phyloP scores from a whole-genome alignment of 2,113 vertebrate genomes.

The Bucco capensis region DNA sequence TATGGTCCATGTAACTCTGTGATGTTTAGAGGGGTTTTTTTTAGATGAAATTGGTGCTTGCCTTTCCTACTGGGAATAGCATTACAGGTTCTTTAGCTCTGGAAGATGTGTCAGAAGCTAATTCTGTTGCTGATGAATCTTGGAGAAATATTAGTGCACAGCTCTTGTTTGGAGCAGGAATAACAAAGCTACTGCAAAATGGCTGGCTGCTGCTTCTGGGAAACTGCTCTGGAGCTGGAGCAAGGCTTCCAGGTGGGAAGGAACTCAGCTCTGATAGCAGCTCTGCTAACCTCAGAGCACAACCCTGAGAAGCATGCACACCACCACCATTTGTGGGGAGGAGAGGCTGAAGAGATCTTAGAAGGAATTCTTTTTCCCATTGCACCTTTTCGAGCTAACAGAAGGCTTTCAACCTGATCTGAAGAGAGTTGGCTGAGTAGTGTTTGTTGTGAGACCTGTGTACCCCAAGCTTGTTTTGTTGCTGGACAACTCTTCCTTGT shows the following conservation, averaged over 20 bases:
- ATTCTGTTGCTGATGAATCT: background rate
- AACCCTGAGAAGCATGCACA: background rate
- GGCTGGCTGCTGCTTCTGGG: background rate
- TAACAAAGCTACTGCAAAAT: background rate
- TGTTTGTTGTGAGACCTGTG: background rate
- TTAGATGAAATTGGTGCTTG: background rate
- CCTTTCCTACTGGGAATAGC: background rate
- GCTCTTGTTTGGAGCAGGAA: background rate
- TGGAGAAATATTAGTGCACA: too few relatives aligned
- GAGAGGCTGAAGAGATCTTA: background rate
- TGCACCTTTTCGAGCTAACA: background rate
- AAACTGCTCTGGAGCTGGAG: background rate
- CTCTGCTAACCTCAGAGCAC: background rate
- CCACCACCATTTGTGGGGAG: background rate
- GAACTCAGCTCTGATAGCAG: background rate
- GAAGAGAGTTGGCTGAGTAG: background rate
- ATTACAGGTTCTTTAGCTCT: background rate
- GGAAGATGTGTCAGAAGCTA: background rate
- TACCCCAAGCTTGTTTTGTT: background rate
- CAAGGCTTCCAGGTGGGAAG: background rate
- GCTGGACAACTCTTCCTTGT: background rate
- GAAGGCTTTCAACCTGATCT: background rate
- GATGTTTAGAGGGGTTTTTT: background rate
- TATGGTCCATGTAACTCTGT: slow-evolving; percentile 47
- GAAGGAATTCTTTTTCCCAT: background rate